Evolutionary conservation across 1,140 invertebrate genomes (phyloP).

Genomic region (Epicauta chinensis): DNA sequence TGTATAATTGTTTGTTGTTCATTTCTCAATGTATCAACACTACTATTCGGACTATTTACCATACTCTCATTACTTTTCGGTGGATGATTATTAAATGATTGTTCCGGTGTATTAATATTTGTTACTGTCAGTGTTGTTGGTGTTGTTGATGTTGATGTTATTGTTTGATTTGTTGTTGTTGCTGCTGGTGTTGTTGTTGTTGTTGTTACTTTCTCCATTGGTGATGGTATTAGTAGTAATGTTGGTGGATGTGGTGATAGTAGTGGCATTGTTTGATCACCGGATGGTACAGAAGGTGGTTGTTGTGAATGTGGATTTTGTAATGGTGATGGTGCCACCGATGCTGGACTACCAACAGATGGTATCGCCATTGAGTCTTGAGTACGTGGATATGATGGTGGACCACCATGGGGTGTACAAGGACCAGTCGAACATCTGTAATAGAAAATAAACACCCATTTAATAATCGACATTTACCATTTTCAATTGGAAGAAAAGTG

Average conservation of each 20-base stretch:
- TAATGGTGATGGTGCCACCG: constrained; percentile 71
- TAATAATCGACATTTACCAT: background rate
- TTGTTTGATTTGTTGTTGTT: constrained; percentile 42
- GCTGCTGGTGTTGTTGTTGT: constrained; percentile 16
- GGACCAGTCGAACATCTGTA: constrained; percentile 38
- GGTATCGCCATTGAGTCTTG: constrained; percentile 58
- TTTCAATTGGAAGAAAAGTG: no score
- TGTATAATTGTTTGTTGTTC: constrained; percentile 15
- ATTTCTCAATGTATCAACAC: constrained; percentile 16
- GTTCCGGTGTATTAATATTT: constrained; percentile 14
- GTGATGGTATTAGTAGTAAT: constrained; percentile 37
- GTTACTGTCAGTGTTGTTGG: constrained; percentile 19
- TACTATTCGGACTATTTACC: constrained; percentile 35
- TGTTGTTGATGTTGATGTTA: constrained; percentile 1
- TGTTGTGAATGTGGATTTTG: constrained; percentile 70
- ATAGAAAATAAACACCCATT: background rate
- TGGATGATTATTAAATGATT: constrained; percentile 21
- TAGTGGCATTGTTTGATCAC: constrained; percentile 71
- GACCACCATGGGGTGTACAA: constrained; percentile 52
- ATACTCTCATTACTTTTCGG: constrained; percentile 31
- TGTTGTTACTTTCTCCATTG: constrained; percentile 25
- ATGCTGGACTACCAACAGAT: constrained; percentile 65
- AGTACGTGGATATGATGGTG: constrained; percentile 58
- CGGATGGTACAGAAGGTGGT: constrained; percentile 59
- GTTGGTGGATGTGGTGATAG: constrained; percentile 43